These are phyloP conservation scores for Pluvianellus socialis DNA, from an alignment of 2,113 vertebrate species.

Conservation along the genomic window DNA sequence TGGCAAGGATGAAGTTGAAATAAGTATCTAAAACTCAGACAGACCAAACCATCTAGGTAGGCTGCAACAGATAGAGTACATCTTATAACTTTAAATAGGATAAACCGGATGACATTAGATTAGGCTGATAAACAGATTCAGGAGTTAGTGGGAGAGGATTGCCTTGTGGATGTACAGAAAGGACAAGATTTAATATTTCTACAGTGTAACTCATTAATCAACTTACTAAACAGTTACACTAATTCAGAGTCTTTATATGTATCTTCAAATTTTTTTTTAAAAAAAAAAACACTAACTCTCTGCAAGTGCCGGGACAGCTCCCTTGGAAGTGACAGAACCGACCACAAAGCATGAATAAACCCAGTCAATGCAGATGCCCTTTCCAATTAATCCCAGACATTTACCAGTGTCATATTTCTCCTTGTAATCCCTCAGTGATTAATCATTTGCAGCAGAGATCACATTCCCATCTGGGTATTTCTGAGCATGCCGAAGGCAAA, in stretches of 20 bases:
- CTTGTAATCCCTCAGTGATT: conserved; percentile 11
- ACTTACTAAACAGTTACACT: not conserved
- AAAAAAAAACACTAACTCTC: not conserved
- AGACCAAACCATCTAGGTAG: not conserved
- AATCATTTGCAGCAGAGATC: conserved; percentile 23
- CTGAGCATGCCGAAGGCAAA: not conserved
- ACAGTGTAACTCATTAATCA: not conserved
- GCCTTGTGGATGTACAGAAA: not conserved
- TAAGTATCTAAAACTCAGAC: not conserved
- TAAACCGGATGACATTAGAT: not conserved
- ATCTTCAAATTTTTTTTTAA: not conserved
- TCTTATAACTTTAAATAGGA: not conserved
- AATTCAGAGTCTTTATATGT: not conserved
- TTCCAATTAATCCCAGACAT: conserved; percentile 30
- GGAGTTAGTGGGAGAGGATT: not conserved
- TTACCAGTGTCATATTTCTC: not conserved
- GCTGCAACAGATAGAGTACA: not conserved
- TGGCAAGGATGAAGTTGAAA: not conserved
- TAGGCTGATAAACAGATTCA: not conserved
- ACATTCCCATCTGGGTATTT: not conserved
- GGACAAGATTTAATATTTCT: not conserved
- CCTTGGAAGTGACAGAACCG: not conserved
- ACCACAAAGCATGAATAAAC: conserved; percentile 34
- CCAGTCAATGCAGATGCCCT: not conserved
- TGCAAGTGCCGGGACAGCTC: not conserved